A percentile compares a stretch with the other conserved stretches of the same genome.
These are phyloP conservation scores for Cettia cetti DNA, from an alignment of 2,113 vertebrate genomes.

Conservation along the genomic window DNA sequence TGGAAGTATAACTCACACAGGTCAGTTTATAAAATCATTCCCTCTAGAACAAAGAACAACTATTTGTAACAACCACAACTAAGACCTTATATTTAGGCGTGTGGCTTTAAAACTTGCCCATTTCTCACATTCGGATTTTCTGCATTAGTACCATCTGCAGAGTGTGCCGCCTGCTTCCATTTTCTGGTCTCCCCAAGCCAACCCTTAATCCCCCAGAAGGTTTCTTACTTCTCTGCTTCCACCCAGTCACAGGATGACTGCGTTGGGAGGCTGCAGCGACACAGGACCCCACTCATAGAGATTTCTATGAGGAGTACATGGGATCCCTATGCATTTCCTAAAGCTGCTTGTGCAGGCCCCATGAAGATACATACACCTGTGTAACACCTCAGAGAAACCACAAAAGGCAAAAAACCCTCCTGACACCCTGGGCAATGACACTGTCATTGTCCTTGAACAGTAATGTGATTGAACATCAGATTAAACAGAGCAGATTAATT, in stretches of 20 bases:
- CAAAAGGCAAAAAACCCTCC: not conserved
- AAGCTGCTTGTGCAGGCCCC: not conserved
- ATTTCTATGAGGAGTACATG: not conserved
- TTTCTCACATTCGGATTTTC: not conserved
- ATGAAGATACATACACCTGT: not conserved
- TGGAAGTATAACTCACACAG: not conserved
- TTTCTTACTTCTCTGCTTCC: not conserved
- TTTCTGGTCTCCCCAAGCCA: not conserved
- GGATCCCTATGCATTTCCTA: not conserved
- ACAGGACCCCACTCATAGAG: fast-evolving
- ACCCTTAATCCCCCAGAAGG: not conserved
- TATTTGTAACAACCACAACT: not conserved
- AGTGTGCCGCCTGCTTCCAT: not conserved
- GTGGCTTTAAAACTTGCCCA: not conserved
- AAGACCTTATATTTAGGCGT: not conserved
- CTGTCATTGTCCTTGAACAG: not conserved
- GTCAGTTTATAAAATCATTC: not conserved
- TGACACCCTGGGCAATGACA: not conserved
- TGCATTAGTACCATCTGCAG: not conserved
- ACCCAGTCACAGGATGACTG: not conserved
- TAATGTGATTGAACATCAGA: not conserved
- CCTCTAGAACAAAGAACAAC: not conserved
- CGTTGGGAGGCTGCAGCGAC: not conserved
- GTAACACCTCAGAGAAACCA: not conserved
- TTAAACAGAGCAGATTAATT: not conserved